Base-by-base conservation (phyloP, 2,888 invertebrate genomes). In the Bembecia ichneumoniformis region DNA sequence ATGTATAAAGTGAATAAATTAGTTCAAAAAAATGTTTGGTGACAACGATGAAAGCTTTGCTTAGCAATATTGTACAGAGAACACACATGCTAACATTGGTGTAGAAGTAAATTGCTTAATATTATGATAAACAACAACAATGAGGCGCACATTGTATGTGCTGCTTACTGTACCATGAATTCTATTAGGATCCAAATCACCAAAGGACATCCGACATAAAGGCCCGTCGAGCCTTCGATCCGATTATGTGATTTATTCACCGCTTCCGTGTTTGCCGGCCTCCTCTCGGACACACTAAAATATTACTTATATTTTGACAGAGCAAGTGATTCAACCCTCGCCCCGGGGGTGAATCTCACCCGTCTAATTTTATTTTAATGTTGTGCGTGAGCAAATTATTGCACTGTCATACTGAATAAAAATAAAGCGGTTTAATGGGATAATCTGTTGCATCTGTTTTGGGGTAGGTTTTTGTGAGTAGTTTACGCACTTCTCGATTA, bases 331-430 rank as follows among this genome's bases (percentile, higher is more conserved):
- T 66, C 68, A 62, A 70, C 75, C 76, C 73, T 72, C 70, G 36
- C 63, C 64, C 60, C 53, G 55, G 62, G 65, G 72, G 71, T 64
- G 68, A 72, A 76, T 77, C 75, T 72, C 74, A 61, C 72, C 68
- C 62, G 62, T 73, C 76, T 80, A 80, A 82, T 80, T 81, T 79
- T 66, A 78, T 81, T 82, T 80, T 80, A 81, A 79, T 83, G 74
- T 82, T 73, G 78, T 77, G 74, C 77, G 80, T 82, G 81, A 82
- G 79, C 80, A 75, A 78, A 84, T 84, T 84, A 84, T 73, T 79
- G 83, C 82, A 71, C 62, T 79, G 79, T 84, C 82, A 82, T 82
- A 78, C 68, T 60, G 67, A 75, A 74, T 74, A 71, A 76, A 77
- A 81, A 77, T 75, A 69, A 74, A 76, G 71, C 66, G 69, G 60